Conservation (phyloP, 2,113 vertebrate genomes). For the Arothron firmamentum region DNA sequence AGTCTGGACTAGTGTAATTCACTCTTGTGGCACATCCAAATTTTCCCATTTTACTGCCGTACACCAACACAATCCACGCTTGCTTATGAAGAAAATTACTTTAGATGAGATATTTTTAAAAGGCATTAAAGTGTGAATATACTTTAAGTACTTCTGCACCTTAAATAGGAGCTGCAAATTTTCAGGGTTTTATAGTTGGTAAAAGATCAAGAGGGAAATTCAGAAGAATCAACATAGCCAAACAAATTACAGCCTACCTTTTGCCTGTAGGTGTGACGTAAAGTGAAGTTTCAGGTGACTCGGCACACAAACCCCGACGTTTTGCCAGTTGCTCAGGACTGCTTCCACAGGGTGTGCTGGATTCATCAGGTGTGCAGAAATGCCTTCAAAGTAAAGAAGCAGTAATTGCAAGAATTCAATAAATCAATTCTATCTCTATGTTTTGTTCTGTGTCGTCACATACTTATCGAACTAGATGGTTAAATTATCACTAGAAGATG, state of each 20-base stretch:
- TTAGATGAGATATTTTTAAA: too few species aligned
- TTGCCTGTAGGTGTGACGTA: constrained; percentile 84
- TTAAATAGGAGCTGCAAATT: too few species aligned
- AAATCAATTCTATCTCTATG: neutral
- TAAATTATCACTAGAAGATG: neutral
- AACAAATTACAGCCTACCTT: constrained; percentile 29
- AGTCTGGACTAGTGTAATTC: too few species aligned
- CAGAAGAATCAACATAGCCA: neutral
- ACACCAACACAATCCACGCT: too few species aligned
- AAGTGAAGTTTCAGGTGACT: constrained; percentile 81
- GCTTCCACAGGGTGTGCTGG: constrained; percentile 65
- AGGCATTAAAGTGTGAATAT: too few species aligned
- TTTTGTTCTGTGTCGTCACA: neutral
- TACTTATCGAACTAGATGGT: neutral
- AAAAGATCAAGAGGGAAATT: neutral
- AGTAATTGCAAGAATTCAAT: neutral
- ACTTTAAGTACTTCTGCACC: too few species aligned
- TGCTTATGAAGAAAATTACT: too few species aligned
- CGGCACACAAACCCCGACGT: constrained; percentile 58
- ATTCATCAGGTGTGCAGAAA: constrained; percentile 63
- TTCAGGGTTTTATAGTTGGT: too few species aligned
- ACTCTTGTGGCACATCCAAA: too few species aligned
- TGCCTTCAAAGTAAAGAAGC: constrained; percentile 61
- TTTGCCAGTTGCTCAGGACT: constrained; percentile 73
- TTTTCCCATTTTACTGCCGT: too few species aligned